These are phyloP conservation scores for Tokudaia muenninki DNA, from an alignment of 2,797 vertebrate genomes.

Conservation along the genomic window DNA sequence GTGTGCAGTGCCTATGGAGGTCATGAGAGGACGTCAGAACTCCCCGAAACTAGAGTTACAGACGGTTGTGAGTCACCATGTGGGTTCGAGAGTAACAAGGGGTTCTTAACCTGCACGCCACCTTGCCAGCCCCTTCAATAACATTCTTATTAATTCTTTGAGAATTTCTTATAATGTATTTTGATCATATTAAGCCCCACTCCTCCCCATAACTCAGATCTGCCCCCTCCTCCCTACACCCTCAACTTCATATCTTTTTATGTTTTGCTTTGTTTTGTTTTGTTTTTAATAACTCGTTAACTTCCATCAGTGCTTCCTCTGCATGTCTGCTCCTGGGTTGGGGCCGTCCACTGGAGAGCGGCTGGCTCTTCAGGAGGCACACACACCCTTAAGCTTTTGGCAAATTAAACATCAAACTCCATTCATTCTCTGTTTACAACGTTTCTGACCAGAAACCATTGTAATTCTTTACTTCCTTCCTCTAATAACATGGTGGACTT, in stretches of 20 bases:
- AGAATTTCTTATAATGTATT: background rate
- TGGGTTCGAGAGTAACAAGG: no score
- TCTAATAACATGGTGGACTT: background rate
- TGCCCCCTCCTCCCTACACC: no score
- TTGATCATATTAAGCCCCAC: background rate
- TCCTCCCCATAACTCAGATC: background rate
- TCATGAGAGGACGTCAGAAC: background rate
- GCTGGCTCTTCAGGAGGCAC: background rate
- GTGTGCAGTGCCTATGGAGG: background rate
- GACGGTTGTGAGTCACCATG: background rate
- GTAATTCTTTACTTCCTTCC: slow-evolving; percentile 28
- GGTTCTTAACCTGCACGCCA: no score
- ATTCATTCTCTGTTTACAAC: background rate
- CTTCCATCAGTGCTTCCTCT: background rate
- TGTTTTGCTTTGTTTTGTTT: background rate
- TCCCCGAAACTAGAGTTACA: background rate
- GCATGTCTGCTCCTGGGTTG: no score
- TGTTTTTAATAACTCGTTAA: background rate
- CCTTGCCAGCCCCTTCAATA: background rate
- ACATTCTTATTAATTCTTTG: background rate
- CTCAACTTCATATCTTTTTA: background rate
- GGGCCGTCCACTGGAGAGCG: background rate
- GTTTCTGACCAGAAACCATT: slow-evolving; percentile 15
- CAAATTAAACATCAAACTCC: slow-evolving; percentile 4
- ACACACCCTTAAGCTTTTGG: background rate